Evolutionary conservation across 2,888 invertebrate genomes (phyloP).

Genomic region (Drosophila prolongata): DNA sequence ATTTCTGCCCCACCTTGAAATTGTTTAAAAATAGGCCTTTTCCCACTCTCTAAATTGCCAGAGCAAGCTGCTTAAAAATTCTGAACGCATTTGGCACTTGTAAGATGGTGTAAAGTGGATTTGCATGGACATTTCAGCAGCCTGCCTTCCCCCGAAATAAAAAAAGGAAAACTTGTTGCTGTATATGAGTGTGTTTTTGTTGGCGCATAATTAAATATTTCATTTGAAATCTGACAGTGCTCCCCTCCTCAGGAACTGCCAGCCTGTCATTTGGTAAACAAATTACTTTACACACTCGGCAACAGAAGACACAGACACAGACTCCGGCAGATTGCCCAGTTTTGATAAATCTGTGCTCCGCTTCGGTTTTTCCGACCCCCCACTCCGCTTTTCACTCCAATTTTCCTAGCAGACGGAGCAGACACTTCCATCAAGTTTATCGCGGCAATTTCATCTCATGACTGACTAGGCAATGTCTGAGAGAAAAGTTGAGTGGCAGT

Average conservation of each 20-base stretch:
- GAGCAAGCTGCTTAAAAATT: slow-evolving; percentile 22
- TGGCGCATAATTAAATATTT: slow-evolving; percentile 50
- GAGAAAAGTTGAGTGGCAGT: slow-evolving; percentile 52
- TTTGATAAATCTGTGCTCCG: slow-evolving; percentile 64
- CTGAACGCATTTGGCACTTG: slow-evolving; percentile 28
- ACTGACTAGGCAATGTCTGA: slow-evolving; percentile 43
- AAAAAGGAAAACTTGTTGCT: slow-evolving; percentile 9
- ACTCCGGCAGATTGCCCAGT: slow-evolving; percentile 76
- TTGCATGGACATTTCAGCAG: slow-evolving; percentile 33
- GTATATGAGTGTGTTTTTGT: slow-evolving; percentile 28
- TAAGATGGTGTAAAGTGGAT: slow-evolving; percentile 44
- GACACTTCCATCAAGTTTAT: slow-evolving; percentile 78
- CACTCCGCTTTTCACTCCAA: slow-evolving; percentile 2
- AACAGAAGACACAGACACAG: slow-evolving; percentile 16
- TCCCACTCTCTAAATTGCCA: neutral
- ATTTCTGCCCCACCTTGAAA: slow-evolving; percentile 7
- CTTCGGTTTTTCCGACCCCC: slow-evolving; percentile 3
- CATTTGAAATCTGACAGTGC: slow-evolving; percentile 41
- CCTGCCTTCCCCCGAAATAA: neutral
- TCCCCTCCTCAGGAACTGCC: slow-evolving; percentile 16
- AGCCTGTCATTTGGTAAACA: slow-evolving; percentile 65
- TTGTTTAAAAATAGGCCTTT: slow-evolving; percentile 20
- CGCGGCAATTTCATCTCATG: slow-evolving; percentile 71
- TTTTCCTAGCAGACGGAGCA: slow-evolving; percentile 38
- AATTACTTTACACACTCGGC: slow-evolving; percentile 57